Conservation (phyloP, 1,140 invertebrate genomes). For the Agrilus planipennis region DNA sequence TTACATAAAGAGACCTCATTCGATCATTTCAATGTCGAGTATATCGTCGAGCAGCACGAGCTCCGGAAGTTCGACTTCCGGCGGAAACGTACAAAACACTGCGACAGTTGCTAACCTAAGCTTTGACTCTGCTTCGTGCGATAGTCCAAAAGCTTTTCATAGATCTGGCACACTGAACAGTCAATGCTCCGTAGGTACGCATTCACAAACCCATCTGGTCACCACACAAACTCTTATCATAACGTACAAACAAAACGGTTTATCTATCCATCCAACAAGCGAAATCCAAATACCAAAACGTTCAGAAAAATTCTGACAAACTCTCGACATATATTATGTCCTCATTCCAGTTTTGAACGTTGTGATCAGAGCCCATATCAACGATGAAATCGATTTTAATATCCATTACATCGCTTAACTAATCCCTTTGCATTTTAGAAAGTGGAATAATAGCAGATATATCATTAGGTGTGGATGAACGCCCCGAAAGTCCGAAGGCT, state of each 20-base stretch:
- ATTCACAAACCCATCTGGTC: too few relatives aligned
- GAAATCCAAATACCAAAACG: too few relatives aligned
- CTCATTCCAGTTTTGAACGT: too few relatives aligned
- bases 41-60: constrained; percentile 51
- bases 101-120: constrained; percentile 18
- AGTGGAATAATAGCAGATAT: constrained; percentile 68
- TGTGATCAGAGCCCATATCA: too few relatives aligned
- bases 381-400: too few relatives aligned
- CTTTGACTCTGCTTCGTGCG: constrained; percentile 28
- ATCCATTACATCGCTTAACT: too few relatives aligned
- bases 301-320: too few relatives aligned
- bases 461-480: constrained; percentile 47
- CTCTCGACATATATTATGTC: too few relatives aligned
- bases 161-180: constrained; percentile 62
- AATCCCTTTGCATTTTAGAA: too few relatives aligned
- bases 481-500: constrained; percentile 31
- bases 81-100: constrained; percentile 26
- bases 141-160: constrained; percentile 49
- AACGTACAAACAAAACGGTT: too few relatives aligned
- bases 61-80: constrained; percentile 41
- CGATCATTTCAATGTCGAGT: constrained; percentile 66
- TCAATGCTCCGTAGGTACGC: constrained; percentile 61
- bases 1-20: constrained; percentile 68
- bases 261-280: too few relatives aligned
- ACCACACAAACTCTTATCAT: too few relatives aligned